Conservation (phyloP, 2,113 vertebrate genomes). For the Megaptera novaeangliae region DNA sequence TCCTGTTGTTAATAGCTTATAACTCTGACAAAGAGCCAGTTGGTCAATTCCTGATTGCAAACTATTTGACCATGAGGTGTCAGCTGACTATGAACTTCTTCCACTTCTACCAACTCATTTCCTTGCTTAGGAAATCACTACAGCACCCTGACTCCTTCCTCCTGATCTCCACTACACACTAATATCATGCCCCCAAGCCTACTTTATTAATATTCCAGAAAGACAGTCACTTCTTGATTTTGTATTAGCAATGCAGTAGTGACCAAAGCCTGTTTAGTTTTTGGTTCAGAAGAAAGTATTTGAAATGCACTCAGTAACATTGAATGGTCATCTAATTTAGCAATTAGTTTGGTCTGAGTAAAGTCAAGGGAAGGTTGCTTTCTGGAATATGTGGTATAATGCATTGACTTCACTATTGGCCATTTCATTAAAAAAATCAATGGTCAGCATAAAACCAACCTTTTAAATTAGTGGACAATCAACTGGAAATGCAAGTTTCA, state of each 20-base stretch:
- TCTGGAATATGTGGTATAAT: not conserved
- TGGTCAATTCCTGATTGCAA: not conserved
- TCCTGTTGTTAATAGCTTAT: not conserved
- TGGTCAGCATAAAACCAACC: slow-evolving; percentile 22
- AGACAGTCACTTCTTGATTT: not conserved
- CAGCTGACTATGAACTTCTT: not conserved
- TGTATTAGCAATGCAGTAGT: not conserved
- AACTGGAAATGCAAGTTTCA: slow-evolving; percentile 50
- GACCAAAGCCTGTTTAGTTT: slow-evolving; percentile 16
- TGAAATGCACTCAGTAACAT: slow-evolving; percentile 46
- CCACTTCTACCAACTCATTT: not conserved
- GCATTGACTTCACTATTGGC: slow-evolving; percentile 24
- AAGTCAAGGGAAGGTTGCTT: slow-evolving; percentile 45
- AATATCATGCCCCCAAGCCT: not conserved
- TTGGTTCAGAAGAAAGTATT: slow-evolving; percentile 24
- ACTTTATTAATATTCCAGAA: not conserved
- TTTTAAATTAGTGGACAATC: slow-evolving; percentile 49
- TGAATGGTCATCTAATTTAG: slow-evolving; percentile 4
- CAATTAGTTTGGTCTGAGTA: slow-evolving; percentile 31
- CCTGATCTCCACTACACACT: rapidly evolving
- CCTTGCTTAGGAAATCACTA: not conserved
- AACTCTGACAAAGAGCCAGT: not conserved
- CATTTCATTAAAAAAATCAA: slow-evolving; percentile 49
- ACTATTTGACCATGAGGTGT: not conserved
- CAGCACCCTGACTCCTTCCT: not conserved